These are phyloP conservation scores for Tychaedon coryphoeus DNA, from an alignment of 2,113 vertebrate genomes.

Conservation along the genomic window DNA sequence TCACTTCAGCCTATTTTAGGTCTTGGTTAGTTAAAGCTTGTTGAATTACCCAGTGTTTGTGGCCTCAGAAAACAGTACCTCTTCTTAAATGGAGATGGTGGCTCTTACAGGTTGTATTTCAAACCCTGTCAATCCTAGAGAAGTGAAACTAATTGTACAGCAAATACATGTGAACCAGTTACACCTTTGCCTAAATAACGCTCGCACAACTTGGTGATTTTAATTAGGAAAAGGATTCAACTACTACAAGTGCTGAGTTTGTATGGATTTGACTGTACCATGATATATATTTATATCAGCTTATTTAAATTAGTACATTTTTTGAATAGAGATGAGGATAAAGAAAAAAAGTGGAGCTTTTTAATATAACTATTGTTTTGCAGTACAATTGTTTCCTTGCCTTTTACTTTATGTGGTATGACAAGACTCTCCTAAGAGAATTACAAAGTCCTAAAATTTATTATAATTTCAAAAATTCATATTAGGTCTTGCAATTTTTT, in stretches of 20 bases:
- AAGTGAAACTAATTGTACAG: not conserved
- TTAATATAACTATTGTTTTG: not conserved
- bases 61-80: not conserved
- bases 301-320: not conserved
- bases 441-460: not conserved
- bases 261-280: not conserved
- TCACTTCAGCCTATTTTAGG: not conserved
- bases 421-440: not conserved
- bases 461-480: not conserved
- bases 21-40: not conserved
- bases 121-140: not conserved
- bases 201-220: not conserved
- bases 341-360: accelerated
- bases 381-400: not conserved
- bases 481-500: not conserved
- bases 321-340: not conserved
- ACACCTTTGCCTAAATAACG: not conserved
- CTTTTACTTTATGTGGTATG: not conserved
- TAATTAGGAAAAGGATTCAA: not conserved
- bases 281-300: not conserved
- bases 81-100: not conserved
- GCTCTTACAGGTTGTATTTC: not conserved
- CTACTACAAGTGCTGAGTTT: not conserved
- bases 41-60: not conserved
- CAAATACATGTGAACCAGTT: not conserved